Base-by-base conservation (phyloP, 2,797 vertebrate genomes). In the Parauchenoglanis ngamensis region DNA sequence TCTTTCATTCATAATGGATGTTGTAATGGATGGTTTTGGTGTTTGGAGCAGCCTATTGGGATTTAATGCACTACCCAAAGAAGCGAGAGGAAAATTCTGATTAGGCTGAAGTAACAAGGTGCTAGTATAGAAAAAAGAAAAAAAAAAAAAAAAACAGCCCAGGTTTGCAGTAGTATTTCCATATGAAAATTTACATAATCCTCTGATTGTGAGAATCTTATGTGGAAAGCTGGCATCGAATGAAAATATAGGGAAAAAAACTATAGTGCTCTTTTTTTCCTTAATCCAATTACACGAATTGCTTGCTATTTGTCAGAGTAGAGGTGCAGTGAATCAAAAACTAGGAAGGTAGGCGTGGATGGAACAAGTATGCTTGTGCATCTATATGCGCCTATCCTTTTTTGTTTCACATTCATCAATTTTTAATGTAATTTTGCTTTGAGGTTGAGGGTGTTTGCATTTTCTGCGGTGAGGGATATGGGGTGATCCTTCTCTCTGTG, bases 1-100 rank as follows among this genome's bases (percentile, higher is more conserved):
- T 54, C 3, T 88, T 68, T 90, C 82, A 87, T 91, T 91, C 54
- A 87, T 90, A 89, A 90, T 90, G 49, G 73, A 91, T 91, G 86
- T 31, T 65, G 72, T 89, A 85, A 84, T 87, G 73, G 76, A 75
- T 73, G 87, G 67, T 87, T 91, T 86, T 70, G 72, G 80, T 68
- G 81, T 86, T 82, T 86, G 67, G 49, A 87, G 68, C 57, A 46
- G 49, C 68, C 84, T 89, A 52, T 75, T 63, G 82, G 76, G 76
- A 68, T 65, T 57, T 35, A 19, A 67, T 70, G 46, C 56, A 75
- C 84, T 82, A 86, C 81, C 84, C 59, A 56, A 88, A 70, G 49
- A 85, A 46, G 46, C 25, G 23, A 84, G 77, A 85, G 72, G 79
- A 59, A 86, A 83, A 80, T 72, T 83, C 87, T 87, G 86, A 90